Evolutionary conservation across 2,888 invertebrate species (phyloP), one percentile per base, ranked within the genome.

Genomic region (Drosophila prostipennis): DNA sequence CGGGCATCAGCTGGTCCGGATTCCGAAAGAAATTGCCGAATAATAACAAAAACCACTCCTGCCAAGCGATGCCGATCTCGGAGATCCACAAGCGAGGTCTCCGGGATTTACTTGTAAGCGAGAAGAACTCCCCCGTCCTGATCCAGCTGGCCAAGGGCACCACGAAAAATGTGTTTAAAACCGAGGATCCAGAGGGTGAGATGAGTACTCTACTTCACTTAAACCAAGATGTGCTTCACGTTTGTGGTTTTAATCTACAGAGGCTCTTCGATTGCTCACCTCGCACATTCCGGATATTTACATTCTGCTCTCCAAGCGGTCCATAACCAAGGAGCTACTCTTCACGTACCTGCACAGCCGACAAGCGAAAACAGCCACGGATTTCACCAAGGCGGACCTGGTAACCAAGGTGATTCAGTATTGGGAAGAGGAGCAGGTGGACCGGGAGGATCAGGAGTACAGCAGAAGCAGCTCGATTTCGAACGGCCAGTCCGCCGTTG

Each of bases 291-390:
- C 92, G 2, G 92, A 93, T 67, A 89, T 91, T 7, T 78, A 91
- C 40, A 91, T 93, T 26, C 88, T 94, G 14, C 86, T 94, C 5
- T 92, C 91, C 58, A 91, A 94, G 68, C 93, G 93, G 69, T 87
- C 90, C 19, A 89, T 94, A 1, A 94, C 93, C 0, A 93, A 92
- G 78, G 93, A 94, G 39, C 78, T 94, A 19, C 80, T 94, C 4
- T 93, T 94, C 64, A 90, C 91, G 55, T 94, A 94, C 78, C 83
- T 94, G 14, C 92, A 93, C 72, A 87, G 89, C 1, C 92, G 93
- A 45, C 89, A 92, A 56, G 89, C 94, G 1, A 74, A 92, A 4
- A 90, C 93, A 6, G 85, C 85, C 1, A 81, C 92, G 8, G 93
- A 90, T 39, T 91, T 92, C n/a, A 93, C 93, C 7, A 94, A 94